Conservation (phyloP, 2,888 invertebrate genomes). For the Nomada hirtipes region DNA sequence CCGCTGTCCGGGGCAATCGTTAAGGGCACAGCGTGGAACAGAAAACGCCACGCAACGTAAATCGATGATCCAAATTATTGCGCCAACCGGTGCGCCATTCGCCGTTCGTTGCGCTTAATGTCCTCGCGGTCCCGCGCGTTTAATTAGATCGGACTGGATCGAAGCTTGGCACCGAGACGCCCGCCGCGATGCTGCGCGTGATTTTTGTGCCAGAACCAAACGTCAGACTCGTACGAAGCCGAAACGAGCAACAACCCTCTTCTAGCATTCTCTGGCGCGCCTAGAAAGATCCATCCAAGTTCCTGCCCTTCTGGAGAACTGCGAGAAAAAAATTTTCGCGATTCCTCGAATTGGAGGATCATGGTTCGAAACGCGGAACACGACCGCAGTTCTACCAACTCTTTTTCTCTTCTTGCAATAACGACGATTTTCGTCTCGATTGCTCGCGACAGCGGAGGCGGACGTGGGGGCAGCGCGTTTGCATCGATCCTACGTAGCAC, state of each 20-base stretch:
- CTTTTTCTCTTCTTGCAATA: not conserved
- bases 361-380: constrained; percentile 28
- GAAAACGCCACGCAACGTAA: constrained; percentile 3
- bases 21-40: constrained; percentile 6
- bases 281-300: constrained; percentile 11
- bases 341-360: constrained; percentile 31
- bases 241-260: constrained; percentile 15
- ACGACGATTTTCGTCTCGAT: constrained; percentile 55
- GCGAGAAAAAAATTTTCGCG: constrained; percentile 37
- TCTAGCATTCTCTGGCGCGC: constrained; percentile 3
- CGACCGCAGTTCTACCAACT: too few species aligned
- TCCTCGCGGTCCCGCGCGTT: constrained; percentile 17
- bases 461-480: constrained; percentile 9
- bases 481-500: constrained; percentile 29
- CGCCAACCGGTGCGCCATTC: not conserved
- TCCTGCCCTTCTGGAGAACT: not conserved
- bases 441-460: not conserved
- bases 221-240: constrained; percentile 1
- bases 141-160: constrained; percentile 51
- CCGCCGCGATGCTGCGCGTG: constrained; percentile 3
- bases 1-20: constrained; percentile 16
- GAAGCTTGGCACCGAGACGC: constrained; percentile 34
- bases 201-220: constrained; percentile 17
- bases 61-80: constrained; percentile 15
- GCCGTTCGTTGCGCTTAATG: not conserved